Evolutionary conservation across 2,113 vertebrate species (phyloP), one percentile per base, ranked within the genome.

Genomic region (Antennarius striatus): DNA sequence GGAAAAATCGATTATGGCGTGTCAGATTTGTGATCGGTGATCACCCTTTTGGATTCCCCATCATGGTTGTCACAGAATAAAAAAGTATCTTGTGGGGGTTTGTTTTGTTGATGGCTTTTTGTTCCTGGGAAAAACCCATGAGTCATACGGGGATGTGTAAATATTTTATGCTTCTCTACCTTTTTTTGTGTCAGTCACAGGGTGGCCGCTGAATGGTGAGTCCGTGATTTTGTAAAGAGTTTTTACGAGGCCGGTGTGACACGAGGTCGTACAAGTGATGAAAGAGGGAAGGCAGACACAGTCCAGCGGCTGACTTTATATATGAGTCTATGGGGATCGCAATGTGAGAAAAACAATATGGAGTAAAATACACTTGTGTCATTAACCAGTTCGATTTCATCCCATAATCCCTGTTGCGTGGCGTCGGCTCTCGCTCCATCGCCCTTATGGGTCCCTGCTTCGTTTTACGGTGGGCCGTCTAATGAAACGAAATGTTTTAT

Each of bases 201-300:
- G 56, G 42, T 72, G 55, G 61, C 51, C 67, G 40, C 63, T 46
- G 64, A 30, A 56, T 70, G 64, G 70, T 17, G 62, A 75, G 66
- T 80, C 83, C 57, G 57, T 58, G 72, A 63, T 82, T 74, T 65
- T 75, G 51, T 64, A 56, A 49, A 62, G 67, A 67, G 32, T 72
- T 76, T 82, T 82, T 79, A 82, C 66, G 74, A 75, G 68, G 63
- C 72, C 59, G 45, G 56, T 79, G 63, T 79, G 68, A 80, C 75
- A 68, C 14, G 11, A 86, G 83, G 85, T 88, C 80, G 75, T 45
- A 10, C 8, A 63, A 72, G 71, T 74, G 74, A 81, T 89, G 75
- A 72, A 85, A 63, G 48, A 22, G 61, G 55, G 62, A 60, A 73
- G 74, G 56, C 65, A 68, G 79, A 61, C 46, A 52, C 49, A 49